A percentile compares a stretch with the other conserved stretches of the same genome.
Conservation (phyloP, 2,113 vertebrate species). For the Thinocorus orbignyianus region DNA sequence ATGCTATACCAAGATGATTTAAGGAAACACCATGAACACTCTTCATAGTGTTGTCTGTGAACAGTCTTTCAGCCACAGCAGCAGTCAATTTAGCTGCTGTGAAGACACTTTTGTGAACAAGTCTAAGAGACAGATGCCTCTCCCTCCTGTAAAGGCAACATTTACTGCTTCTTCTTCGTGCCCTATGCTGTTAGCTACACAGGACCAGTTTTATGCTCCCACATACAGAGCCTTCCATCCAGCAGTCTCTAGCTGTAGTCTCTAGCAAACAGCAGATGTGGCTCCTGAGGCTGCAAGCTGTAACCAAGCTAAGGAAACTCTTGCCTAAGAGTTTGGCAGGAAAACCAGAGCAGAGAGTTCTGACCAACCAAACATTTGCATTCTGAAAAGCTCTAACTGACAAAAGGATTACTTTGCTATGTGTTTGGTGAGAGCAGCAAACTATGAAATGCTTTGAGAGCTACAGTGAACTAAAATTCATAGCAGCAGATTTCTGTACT, state of each 20-base stretch:
- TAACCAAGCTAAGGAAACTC: not conserved
- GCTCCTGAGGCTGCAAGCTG: not conserved
- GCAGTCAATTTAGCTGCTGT: not conserved
- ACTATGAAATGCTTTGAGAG: not conserved
- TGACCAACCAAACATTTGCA: constrained; percentile 3
- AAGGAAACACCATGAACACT: not conserved
- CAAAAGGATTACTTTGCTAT: not conserved
- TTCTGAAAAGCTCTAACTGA: not conserved
- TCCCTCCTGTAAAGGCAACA: not conserved
- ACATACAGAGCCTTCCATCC: not conserved
- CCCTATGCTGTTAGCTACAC: not conserved
- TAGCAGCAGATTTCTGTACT: not conserved
- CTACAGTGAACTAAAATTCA: not conserved
- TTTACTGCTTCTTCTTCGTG: not conserved
- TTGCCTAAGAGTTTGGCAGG: constrained; percentile 29
- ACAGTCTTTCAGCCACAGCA: not conserved
- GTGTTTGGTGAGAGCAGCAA: not conserved
- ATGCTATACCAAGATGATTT: not conserved
- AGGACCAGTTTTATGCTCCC: not conserved
- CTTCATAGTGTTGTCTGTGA: not conserved
- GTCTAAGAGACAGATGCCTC: not conserved
- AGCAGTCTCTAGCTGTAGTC: not conserved
- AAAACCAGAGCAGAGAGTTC: not conserved
- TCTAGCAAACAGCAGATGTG: not conserved
- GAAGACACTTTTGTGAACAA: not conserved